Conservation (phyloP, 2,113 vertebrate species). For the Formicarius rufipectus region DNA sequence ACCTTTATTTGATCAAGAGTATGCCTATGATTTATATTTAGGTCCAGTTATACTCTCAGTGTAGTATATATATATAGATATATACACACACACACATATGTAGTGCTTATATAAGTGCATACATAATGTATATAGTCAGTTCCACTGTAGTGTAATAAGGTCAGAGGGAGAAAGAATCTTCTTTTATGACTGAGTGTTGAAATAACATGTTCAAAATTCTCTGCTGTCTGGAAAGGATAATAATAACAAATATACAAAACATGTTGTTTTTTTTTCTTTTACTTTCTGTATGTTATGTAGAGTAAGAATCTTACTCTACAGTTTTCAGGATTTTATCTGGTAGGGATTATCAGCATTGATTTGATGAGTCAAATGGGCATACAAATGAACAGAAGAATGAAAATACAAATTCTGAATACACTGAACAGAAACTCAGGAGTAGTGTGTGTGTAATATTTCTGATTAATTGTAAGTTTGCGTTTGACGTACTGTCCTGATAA, state of each 20-base stretch:
- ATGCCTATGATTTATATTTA: background rate
- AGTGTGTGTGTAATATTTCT: background rate
- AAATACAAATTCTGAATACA: background rate
- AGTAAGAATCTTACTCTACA: background rate
- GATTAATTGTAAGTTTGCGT: background rate
- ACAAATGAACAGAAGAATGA: background rate
- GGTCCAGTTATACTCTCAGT: background rate
- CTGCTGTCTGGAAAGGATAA: background rate
- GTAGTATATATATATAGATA: background rate
- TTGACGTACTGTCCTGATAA: background rate
- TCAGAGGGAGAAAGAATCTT: background rate
- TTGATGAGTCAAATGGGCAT: background rate
- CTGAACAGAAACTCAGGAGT: fast-evolving
- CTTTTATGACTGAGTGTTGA: background rate
- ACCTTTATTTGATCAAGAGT: background rate
- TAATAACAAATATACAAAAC: background rate
- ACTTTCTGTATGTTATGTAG: background rate
- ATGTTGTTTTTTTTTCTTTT: too few species aligned
- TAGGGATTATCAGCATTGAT: background rate
- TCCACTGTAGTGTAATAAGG: background rate
- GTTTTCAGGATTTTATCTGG: background rate
- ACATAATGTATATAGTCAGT: background rate
- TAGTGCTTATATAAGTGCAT: background rate
- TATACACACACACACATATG: too few species aligned
- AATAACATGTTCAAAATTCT: background rate